phyloP scores from a whole-genome alignment of 2,797 vertebrate species.

The Tolypeutes matacus region DNA sequence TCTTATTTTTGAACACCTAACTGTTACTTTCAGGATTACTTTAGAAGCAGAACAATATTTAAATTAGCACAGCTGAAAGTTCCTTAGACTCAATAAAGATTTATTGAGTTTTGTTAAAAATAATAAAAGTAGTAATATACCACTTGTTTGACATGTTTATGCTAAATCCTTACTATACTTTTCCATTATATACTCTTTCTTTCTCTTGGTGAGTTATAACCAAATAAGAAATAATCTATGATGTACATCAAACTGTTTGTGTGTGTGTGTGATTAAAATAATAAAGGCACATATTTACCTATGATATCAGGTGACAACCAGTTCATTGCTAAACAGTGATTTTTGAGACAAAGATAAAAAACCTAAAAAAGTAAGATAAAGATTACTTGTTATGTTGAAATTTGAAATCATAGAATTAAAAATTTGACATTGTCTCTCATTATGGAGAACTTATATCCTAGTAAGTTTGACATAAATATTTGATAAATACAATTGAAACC shows the following conservation, averaged over 20 bases:
- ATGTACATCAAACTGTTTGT: not conserved
- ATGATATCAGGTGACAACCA: not conserved
- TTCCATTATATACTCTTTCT: not conserved
- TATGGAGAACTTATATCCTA: not conserved
- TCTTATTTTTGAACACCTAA: not conserved
- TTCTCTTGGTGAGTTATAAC: not conserved
- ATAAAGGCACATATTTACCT: not conserved
- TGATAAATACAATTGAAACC: not conserved
- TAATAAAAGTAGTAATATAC: not conserved
- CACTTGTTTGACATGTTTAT: not conserved
- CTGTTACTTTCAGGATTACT: not conserved
- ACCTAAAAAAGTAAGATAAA: not conserved
- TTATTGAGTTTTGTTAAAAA: not conserved
- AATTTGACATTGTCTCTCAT: not conserved
- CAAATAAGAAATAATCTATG: not conserved
- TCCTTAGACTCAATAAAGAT: not conserved
- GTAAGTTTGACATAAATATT: not conserved
- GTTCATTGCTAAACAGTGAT: not conserved
- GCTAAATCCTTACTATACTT: not conserved
- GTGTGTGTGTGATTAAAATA: not conserved
- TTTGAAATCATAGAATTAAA: not conserved
- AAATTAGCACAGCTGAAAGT: not conserved
- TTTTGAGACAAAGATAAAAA: not conserved
- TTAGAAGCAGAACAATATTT: not conserved
- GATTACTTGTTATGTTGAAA: not conserved